Conservation (phyloP, 2,888 invertebrate species). For the Meta bourneti region DNA sequence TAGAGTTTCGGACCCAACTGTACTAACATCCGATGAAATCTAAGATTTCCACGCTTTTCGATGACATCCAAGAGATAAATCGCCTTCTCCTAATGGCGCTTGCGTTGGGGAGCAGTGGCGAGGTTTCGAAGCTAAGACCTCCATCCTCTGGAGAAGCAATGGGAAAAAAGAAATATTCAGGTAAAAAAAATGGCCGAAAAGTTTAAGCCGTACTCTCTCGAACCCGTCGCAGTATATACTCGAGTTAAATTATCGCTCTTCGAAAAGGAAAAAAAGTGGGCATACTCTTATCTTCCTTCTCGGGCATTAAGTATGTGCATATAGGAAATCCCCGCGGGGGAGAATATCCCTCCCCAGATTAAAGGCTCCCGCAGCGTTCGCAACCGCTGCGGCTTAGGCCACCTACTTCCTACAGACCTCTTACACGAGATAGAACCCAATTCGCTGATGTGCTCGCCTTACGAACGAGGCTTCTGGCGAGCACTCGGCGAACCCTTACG, state of each 20-base stretch:
- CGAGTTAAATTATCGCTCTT: conserved; percentile 74
- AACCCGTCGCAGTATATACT: conserved; percentile 73
- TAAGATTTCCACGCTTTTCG: too few species aligned
- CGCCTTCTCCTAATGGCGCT: background rate
- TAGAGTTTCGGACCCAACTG: too few species aligned
- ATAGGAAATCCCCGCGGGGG: conserved; percentile 35
- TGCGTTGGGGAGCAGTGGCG: background rate
- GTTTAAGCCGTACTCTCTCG: conserved; percentile 50
- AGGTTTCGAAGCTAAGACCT: background rate
- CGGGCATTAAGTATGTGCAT: conserved; percentile 72
- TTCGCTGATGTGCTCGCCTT: too few species aligned
- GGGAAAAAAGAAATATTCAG: conserved; percentile 36
- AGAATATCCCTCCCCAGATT: conserved; percentile 73
- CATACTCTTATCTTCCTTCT: conserved; percentile 33
- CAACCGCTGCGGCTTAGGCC: too few species aligned
- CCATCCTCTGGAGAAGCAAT: background rate
- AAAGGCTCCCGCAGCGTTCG: conserved; percentile 35
- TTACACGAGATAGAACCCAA: too few species aligned
- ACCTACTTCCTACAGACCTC: too few species aligned
- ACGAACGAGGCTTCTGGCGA: too few species aligned
- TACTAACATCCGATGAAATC: too few species aligned
- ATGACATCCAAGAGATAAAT: background rate
- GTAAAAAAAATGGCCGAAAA: conserved; percentile 34
- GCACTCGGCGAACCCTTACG: too few species aligned
- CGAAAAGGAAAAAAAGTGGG: conserved; percentile 35